Conservation (phyloP, 2,113 vertebrate genomes). For the Phoenicopterus ruber region DNA sequence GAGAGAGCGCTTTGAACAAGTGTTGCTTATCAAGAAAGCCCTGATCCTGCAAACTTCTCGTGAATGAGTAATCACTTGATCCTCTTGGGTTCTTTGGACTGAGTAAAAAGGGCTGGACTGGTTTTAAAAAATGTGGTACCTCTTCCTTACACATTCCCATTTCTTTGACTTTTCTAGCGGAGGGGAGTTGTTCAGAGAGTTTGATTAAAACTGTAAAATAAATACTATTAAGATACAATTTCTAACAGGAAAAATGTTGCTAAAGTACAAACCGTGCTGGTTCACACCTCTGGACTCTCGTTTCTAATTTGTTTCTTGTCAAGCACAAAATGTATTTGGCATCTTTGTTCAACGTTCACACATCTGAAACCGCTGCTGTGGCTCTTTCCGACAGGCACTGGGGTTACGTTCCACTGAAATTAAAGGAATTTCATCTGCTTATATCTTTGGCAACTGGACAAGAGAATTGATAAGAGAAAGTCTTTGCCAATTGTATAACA, state of each 20-base stretch:
- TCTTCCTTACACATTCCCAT: background rate
- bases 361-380: background rate
- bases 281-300: background rate
- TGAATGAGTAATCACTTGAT: background rate
- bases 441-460: background rate
- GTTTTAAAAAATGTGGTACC: background rate
- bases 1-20: background rate
- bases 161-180: background rate
- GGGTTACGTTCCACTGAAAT: background rate
- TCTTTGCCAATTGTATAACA: background rate
- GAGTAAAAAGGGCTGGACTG: background rate
- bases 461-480: background rate
- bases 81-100: background rate
- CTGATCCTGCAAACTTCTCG: background rate
- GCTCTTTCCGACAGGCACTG: background rate
- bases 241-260: background rate
- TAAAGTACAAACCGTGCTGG: accelerated
- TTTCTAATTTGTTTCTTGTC: background rate
- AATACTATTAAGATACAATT: background rate
- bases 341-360: background rate
- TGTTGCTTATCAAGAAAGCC: background rate
- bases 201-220: background rate
- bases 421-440: slow-evolving; percentile 1
- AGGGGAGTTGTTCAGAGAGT: background rate
- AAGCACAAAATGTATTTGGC: background rate